phyloP scores from a whole-genome alignment of 1,140 invertebrate species.

The Lineus longissimus region DNA sequence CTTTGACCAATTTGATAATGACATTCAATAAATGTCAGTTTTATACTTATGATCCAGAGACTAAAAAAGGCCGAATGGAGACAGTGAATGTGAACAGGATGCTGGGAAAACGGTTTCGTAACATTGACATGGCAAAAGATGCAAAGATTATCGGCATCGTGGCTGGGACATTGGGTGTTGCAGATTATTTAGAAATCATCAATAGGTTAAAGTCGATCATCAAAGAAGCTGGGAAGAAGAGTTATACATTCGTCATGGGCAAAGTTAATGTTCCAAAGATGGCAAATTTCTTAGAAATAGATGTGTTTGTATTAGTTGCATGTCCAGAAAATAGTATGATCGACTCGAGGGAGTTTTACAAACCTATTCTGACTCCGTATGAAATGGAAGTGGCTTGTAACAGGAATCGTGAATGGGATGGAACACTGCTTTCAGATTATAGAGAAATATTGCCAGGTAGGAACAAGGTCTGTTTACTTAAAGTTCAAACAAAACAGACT shows the following conservation, averaged over 20 bases:
- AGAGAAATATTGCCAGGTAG: constrained; percentile 67
- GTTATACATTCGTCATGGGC: constrained; percentile 86
- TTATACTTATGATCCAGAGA: constrained; percentile 49
- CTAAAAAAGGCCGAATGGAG: constrained; percentile 30
- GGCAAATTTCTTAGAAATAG: constrained; percentile 89
- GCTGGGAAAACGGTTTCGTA: constrained; percentile 74
- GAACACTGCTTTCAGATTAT: constrained; percentile 73
- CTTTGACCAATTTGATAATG: constrained; percentile 58
- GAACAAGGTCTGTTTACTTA: neutral
- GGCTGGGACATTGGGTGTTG: constrained; percentile 79
- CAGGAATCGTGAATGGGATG: constrained; percentile 59
- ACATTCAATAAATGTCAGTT: constrained; percentile 52
- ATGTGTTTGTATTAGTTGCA: constrained; percentile 83
- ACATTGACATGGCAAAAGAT: constrained; percentile 86
- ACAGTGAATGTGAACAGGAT: constrained; percentile 41
- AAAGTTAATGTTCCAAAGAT: constrained; percentile 89
- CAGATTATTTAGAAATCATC: constrained; percentile 76
- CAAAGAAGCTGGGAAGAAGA: constrained; percentile 73
- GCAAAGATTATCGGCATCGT: constrained; percentile 81
- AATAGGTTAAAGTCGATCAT: constrained; percentile 69
- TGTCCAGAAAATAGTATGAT: constrained; percentile 82
- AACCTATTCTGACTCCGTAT: constrained; percentile 85
- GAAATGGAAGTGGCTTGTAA: constrained; percentile 86
- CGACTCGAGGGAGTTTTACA: constrained; percentile 80
- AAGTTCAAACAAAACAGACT: no score